A percentile compares a stretch with the other conserved stretches of the same genome.
phyloP scores from a whole-genome alignment of 1,140 invertebrate genomes.

The Drosophila tani region DNA sequence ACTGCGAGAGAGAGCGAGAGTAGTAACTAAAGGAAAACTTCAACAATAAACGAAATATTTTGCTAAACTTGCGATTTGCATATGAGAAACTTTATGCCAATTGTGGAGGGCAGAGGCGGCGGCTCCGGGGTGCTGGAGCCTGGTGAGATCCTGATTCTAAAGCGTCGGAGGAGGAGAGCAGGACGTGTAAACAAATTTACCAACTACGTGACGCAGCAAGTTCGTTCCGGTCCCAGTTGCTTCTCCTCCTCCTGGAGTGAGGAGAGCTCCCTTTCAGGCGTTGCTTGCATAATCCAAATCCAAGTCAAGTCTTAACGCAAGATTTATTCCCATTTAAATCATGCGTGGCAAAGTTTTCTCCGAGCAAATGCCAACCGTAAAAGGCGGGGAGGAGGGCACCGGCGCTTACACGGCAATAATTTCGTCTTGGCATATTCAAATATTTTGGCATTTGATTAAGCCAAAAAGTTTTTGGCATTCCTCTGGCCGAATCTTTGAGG shows the following conservation, averaged over 20 bases:
- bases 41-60: slow-evolving; percentile 84
- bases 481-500: slow-evolving; percentile 18
- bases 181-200: slow-evolving; percentile 80
- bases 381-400: no score
- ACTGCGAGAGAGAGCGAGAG: slow-evolving; percentile 22
- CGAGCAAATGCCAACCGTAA: slow-evolving; percentile 51
- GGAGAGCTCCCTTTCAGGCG: background rate
- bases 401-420: slow-evolving; percentile 62
- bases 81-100: slow-evolving; percentile 82
- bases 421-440: slow-evolving; percentile 74
- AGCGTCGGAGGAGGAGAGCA: slow-evolving; percentile 30
- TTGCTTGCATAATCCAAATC: slow-evolving; percentile 54
- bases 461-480: slow-evolving; percentile 64
- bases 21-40: slow-evolving; percentile 78
- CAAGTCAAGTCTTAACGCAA: slow-evolving; percentile 78
- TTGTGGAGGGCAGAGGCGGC: slow-evolving; percentile 41
- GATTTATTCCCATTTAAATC: slow-evolving; percentile 83
- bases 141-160: slow-evolving; percentile 33
- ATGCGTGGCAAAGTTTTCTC: slow-evolving; percentile 77
- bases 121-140: slow-evolving; percentile 7
- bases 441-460: slow-evolving; percentile 80
- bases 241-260: no score
- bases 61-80: slow-evolving; percentile 83
- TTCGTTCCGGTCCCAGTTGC: slow-evolving; percentile 30
- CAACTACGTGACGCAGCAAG: slow-evolving; percentile 78